These are phyloP conservation scores for Drosophila atroscutellata DNA, from an alignment of 2,888 invertebrate genomes.

Conservation along the genomic window DNA sequence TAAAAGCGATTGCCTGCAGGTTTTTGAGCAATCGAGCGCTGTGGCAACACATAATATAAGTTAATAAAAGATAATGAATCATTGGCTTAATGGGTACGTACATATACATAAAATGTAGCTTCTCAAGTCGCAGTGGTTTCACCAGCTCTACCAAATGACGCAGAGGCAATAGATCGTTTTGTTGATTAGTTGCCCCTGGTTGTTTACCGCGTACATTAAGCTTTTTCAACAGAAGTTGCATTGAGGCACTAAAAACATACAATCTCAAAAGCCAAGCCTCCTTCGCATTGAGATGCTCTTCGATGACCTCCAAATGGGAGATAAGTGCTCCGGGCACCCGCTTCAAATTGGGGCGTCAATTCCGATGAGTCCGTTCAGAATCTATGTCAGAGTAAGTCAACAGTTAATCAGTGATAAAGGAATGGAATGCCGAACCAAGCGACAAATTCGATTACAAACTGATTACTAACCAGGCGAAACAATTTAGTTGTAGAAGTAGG, in stretches of 20 bases:
- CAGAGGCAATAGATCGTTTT: slow-evolving; percentile 35
- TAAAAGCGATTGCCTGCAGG: no score
- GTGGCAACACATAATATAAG: no score
- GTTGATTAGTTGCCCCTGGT: background rate
- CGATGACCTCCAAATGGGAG: slow-evolving; percentile 41
- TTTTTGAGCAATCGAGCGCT: no score
- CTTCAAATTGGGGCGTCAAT: slow-evolving; percentile 84
- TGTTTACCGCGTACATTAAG: slow-evolving; percentile 8
- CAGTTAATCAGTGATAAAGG: background rate
- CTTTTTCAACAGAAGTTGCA: slow-evolving; percentile 44
- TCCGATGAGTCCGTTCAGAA: slow-evolving; percentile 95
- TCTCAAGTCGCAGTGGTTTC: slow-evolving; percentile 40
- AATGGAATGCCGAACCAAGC: slow-evolving; percentile 29
- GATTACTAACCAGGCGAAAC: slow-evolving; percentile 16
- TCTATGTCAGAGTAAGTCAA: slow-evolving; percentile 92
- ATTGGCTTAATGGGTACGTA: no score
- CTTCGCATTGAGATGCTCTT: slow-evolving; percentile 22
- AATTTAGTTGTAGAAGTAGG: slow-evolving; percentile 59
- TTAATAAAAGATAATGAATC: no score
- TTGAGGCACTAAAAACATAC: slow-evolving; percentile 30
- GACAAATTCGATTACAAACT: slow-evolving; percentile 12
- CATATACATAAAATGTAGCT: slow-evolving; percentile 31
- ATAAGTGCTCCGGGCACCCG: slow-evolving; percentile 9
- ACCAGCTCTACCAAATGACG: slow-evolving; percentile 32
- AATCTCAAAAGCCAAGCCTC: slow-evolving; percentile 55